These are phyloP conservation scores for Carettochelys insculpta DNA, from an alignment of 2,113 vertebrate species.

Conservation along the genomic window DNA sequence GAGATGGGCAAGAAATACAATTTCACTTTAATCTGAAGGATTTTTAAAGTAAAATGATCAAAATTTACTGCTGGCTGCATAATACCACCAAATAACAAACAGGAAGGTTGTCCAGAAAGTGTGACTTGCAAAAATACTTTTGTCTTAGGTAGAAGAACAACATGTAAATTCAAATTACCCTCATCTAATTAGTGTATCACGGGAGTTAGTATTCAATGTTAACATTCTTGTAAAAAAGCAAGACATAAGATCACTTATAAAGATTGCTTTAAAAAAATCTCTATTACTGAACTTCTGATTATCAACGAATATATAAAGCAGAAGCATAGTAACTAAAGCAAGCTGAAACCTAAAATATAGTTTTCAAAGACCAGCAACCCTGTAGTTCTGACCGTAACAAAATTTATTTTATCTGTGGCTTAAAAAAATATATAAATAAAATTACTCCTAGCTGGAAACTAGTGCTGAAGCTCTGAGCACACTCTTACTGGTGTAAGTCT, in stretches of 20 bases:
- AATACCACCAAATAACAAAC: neutral
- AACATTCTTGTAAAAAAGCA: neutral
- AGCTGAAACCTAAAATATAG: neutral
- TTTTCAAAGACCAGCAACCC: neutral
- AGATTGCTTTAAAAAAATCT: neutral
- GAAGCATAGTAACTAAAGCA: neutral
- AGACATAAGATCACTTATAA: neutral
- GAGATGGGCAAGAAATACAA: accelerated
- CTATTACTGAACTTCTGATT: accelerated
- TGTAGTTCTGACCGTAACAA: neutral
- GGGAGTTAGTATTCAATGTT: neutral
- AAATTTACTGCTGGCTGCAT: neutral
- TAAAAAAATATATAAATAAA: neutral
- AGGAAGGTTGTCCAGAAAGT: neutral
- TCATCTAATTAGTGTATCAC: neutral
- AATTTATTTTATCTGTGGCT: neutral
- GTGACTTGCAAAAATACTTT: neutral
- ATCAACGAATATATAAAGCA: neutral
- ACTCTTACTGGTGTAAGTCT: neutral
- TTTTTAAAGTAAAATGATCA: neutral
- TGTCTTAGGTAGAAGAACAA: neutral
- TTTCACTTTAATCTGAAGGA: accelerated
- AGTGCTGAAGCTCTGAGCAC: neutral
- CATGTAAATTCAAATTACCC: neutral
- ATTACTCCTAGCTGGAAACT: neutral